Percentiles rank a stretch among this genome's conserved stretches.
Evolutionary conservation across 2,888 invertebrate species (phyloP).

Genomic region (Zeuzera pyrina): DNA sequence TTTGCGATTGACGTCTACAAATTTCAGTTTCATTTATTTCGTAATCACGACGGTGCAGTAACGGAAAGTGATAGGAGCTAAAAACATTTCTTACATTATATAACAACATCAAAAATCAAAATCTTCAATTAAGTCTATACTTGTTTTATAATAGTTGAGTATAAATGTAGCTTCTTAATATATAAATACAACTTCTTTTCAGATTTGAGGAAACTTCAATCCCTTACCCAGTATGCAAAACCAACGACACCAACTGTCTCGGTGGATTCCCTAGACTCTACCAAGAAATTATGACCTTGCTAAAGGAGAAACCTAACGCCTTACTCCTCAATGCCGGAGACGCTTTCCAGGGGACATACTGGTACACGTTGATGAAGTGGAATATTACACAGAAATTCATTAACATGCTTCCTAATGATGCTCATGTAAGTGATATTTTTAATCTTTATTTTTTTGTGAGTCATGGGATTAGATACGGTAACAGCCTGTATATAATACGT

Average conservation of each 20-base stretch:
- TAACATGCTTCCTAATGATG: constrained; percentile 83
- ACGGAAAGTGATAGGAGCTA: no score
- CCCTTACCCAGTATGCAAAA: constrained; percentile 66
- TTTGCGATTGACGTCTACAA: no score
- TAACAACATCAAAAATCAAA: no score
- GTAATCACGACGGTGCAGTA: no score
- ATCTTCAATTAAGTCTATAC: no score
- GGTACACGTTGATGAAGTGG: constrained; percentile 83
- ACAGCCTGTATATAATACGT: no score
- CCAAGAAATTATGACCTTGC: constrained; percentile 62
- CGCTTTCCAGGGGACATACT: constrained; percentile 86
- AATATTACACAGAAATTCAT: constrained; percentile 82
- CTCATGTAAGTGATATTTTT: constrained; percentile 75
- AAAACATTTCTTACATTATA: no score
- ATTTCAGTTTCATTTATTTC: no score
- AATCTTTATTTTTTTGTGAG: no score
- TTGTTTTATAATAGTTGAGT: no score
- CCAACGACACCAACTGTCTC: constrained; percentile 67
- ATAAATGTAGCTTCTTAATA: neutral
- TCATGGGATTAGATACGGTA: no score
- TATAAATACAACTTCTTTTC: constrained; percentile 7
- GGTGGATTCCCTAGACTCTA: constrained; percentile 80
- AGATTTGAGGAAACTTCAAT: constrained; percentile 77
- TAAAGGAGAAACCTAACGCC: constrained; percentile 65
- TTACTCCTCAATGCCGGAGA: constrained; percentile 87